A percentile compares a stretch with the other conserved stretches of the same genome.
phyloP scores from a whole-genome alignment of 2,888 invertebrate species.

The Punctoribates punctum region DNA sequence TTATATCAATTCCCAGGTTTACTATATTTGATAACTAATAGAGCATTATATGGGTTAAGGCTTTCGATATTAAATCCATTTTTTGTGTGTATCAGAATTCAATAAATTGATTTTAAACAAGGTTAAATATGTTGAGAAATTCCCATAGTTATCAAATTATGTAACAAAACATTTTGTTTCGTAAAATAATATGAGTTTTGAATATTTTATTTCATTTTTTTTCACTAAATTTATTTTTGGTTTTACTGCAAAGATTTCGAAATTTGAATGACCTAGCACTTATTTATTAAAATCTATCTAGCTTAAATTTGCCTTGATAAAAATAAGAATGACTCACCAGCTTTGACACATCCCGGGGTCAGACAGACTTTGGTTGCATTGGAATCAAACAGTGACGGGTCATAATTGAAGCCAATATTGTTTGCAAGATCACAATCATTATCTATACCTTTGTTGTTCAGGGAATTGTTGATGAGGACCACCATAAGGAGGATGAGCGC shows the following conservation, averaged over 20 bases:
- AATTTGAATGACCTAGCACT: too few relatives aligned
- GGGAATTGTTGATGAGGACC: not conserved
- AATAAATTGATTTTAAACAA: conserved; percentile 2
- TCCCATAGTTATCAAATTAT: not conserved
- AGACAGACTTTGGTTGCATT: conserved; percentile 36
- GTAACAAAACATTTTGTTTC: not conserved
- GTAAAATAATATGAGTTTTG: not conserved
- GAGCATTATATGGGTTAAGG: conserved; percentile 34
- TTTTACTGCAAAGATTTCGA: too few relatives aligned
- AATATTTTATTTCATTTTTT: not conserved
- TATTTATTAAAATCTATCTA: too few relatives aligned
- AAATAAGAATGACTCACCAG: conserved; percentile 26
- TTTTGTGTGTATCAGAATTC: not conserved
- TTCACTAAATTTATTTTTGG: too few relatives aligned
- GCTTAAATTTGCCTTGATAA: too few relatives aligned
- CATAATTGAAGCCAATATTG: conserved; percentile 31
- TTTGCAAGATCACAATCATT: conserved; percentile 10
- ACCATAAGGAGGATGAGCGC: conserved; percentile 34
- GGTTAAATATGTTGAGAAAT: not conserved
- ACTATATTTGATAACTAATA: conserved; percentile 12
- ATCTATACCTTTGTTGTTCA: conserved; percentile 16
- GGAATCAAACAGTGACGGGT: conserved; percentile 7
- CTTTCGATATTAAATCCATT: not conserved
- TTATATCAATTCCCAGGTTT: not conserved
- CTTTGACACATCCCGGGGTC: conserved; percentile 43